Evolutionary conservation across 2,888 invertebrate genomes (phyloP).

Genomic region (Pammene fasciana): DNA sequence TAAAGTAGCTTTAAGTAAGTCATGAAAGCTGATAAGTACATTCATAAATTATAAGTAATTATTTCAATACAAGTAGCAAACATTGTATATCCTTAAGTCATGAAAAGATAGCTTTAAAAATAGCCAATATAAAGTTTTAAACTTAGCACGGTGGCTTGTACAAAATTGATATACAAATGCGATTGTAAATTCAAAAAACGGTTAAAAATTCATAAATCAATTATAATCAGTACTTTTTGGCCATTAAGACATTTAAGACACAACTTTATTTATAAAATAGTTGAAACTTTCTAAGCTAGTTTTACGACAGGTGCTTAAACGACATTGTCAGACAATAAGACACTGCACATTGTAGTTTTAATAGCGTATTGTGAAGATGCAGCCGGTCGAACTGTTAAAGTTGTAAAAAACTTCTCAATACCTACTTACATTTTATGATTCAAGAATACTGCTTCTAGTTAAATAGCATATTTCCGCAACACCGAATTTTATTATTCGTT

Average conservation of each 20-base stretch:
- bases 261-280: conserved; percentile 13
- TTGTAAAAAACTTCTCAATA: conserved; percentile 38
- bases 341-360: conserved; percentile 32
- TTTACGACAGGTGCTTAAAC: conserved; percentile 30
- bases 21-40: conserved; percentile 17
- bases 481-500: conserved; percentile 7
- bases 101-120: neutral
- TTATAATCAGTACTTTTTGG: too few species aligned
- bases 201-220: too few species aligned
- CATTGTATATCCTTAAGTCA: neutral
- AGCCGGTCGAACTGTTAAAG: conserved; percentile 29
- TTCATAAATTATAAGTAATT: neutral
- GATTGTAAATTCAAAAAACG: too few species aligned
- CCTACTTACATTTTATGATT: conserved; percentile 30
- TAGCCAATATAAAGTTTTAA: neutral
- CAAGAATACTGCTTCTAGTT: conserved; percentile 26
- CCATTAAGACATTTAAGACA: neutral
- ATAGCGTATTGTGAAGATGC: conserved; percentile 30
- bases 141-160: too few species aligned
- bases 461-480: conserved; percentile 14
- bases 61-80: neutral
- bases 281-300: conserved; percentile 25
- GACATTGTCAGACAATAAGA: conserved; percentile 38
- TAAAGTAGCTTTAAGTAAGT: neutral
- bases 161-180: too few species aligned